These are phyloP conservation scores for Rhinopithecus roxellana DNA, from an alignment of 2,113 vertebrate genomes.

Conservation along the genomic window DNA sequence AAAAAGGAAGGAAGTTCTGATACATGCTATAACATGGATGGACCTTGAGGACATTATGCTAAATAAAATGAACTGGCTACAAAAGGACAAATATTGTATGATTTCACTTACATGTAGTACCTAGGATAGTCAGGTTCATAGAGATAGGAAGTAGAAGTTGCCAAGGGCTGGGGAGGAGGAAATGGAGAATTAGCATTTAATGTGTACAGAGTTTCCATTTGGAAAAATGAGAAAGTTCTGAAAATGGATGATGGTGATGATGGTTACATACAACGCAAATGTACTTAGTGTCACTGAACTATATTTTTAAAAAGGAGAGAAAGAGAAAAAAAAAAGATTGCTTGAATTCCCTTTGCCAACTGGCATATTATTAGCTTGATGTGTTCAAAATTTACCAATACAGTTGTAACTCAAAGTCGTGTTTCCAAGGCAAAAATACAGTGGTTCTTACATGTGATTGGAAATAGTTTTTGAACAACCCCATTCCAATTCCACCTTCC, in stretches of 20 bases:
- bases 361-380: not conserved
- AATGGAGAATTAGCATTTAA: not conserved
- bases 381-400: not conserved
- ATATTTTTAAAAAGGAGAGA: not conserved
- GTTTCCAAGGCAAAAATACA: not conserved
- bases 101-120: not conserved
- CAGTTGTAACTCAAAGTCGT: not conserved
- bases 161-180: too few relatives aligned
- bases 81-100: not conserved
- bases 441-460: not conserved
- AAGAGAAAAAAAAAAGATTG: not conserved
- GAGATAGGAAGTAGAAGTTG: not conserved
- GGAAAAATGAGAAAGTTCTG: not conserved
- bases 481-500: not conserved
- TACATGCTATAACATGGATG: not conserved
- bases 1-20: not conserved
- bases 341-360: not conserved
- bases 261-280: not conserved
- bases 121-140: not conserved
- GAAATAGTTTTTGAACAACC: conserved; percentile 13
- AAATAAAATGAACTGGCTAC: not conserved
- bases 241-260: not conserved
- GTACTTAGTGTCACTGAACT: not conserved
- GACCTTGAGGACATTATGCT: not conserved
- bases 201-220: not conserved